Base-by-base conservation (phyloP, 1,140 invertebrate species). In the Meloidogyne chitwoodi region DNA sequence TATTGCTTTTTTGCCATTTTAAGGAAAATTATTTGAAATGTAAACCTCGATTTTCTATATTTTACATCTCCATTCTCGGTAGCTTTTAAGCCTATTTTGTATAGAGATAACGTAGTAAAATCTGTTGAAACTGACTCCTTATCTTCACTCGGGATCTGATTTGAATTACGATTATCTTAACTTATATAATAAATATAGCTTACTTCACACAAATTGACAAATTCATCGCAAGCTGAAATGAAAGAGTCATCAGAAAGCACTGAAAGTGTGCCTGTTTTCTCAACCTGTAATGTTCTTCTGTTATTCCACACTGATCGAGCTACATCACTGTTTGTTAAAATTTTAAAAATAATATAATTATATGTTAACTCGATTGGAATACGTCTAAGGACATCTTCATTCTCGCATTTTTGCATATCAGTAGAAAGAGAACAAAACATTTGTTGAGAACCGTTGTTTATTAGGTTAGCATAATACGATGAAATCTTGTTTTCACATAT, bases 241-340 rank as follows among this genome's bases (percentile, higher is more conserved):
- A 81, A 82, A 5, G 83, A 84, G 27, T 77, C 82, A 65, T 82
- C 81, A 34, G 83, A 84, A 41, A 82, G 67, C 22, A 82, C 79
- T 19, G 81, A 82, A 34, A 82, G 66, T 12, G 81, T 84, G 14
- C 82, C 83, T 29, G 82, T 27, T 56, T 56, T 56, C 6, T 56
- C 12, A 56, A 56, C 19, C 19, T 63, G 48, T 11, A 64, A 66
- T n/a, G 75, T 63, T 69, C 27, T 24, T 24, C 48, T 26, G n/a
- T 44, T 31, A 31, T 77, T 80, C 82, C 82, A 82, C 27, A 82
- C 79, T 2, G 82, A 72, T 56, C 79, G 65, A 8, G 82, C 80
- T 44, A 81, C 83, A 41, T 81, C 78, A 48, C 84, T 82, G 10
- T 19, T n/a, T n/a, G n/a, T n/a, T n/a, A n/a, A 72, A 27, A 44